Conservation (phyloP, 2,888 invertebrate species). For the Nesidiocoris tenuis region DNA sequence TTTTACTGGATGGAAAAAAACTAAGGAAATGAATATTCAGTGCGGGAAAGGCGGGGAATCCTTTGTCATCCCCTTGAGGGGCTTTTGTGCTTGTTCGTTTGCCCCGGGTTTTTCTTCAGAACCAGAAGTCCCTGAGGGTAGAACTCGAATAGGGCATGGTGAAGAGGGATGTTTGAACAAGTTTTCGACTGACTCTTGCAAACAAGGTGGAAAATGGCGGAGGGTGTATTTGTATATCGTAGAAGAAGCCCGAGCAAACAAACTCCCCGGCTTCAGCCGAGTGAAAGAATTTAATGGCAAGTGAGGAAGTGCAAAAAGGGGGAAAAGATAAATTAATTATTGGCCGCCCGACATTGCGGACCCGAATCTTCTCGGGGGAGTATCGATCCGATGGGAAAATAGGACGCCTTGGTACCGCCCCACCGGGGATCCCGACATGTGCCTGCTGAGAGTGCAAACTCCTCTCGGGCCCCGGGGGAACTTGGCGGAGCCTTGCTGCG, state of each 20-base stretch:
- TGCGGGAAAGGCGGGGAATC: background rate
- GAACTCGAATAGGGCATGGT: background rate
- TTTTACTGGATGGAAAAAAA: background rate
- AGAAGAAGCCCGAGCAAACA: conserved; percentile 37
- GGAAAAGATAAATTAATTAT: conserved; percentile 40
- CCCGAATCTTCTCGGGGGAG: background rate
- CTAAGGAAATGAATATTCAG: conserved; percentile 27
- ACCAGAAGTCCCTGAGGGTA: conserved; percentile 8
- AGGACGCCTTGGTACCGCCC: background rate
- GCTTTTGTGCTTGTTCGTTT: conserved; percentile 32
- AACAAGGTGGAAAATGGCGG: conserved; percentile 20
- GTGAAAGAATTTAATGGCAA: conserved; percentile 47
- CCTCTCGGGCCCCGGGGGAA: background rate
- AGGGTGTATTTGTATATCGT: conserved; percentile 33
- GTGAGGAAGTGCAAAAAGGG: conserved; percentile 4
- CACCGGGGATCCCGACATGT: background rate
- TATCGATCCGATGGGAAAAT: conserved; percentile 8
- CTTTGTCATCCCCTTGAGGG: conserved; percentile 36
- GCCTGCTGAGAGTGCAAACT: background rate
- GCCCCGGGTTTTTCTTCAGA: conserved; percentile 14
- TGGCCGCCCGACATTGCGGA: conserved; percentile 2
- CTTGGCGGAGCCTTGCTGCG: background rate
- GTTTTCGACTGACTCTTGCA: conserved; percentile 42
- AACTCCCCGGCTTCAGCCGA: conserved; percentile 25
- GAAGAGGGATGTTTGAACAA: conserved; percentile 31